A percentile compares a stretch with the other conserved stretches of the same genome.
These are phyloP conservation scores for Digitonthophagus gazella DNA, from an alignment of 2,888 invertebrate genomes.

Conservation along the genomic window DNA sequence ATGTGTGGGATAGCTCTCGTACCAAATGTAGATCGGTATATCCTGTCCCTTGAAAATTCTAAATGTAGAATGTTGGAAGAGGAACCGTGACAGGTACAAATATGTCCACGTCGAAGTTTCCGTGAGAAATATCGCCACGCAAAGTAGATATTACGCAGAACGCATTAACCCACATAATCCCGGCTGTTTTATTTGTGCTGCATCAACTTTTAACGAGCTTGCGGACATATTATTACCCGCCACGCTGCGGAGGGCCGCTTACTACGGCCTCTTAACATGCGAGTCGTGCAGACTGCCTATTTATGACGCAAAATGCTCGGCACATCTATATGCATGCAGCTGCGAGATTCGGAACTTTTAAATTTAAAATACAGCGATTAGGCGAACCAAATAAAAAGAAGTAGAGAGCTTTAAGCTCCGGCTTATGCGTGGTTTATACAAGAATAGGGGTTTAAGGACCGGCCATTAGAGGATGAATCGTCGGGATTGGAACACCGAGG, in stretches of 20 bases:
- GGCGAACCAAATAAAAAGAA: background rate
- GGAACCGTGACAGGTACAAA: background rate
- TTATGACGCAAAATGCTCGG: background rate
- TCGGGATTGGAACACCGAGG: background rate
- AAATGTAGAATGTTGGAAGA: conserved; percentile 4
- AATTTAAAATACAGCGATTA: background rate
- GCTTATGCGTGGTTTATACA: background rate
- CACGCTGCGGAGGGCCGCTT: background rate
- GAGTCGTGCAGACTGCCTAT: background rate
- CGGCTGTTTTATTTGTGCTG: background rate
- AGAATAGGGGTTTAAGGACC: background rate
- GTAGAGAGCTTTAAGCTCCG: background rate
- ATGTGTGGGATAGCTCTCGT: conserved; percentile 96
- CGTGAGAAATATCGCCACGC: background rate
- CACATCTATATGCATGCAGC: background rate
- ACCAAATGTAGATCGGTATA: conserved; percentile 97
- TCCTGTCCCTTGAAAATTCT: conserved; percentile 74
- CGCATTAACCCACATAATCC: background rate
- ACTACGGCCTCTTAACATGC: background rate
- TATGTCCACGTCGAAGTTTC: background rate
- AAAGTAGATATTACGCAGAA: background rate
- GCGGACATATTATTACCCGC: background rate
- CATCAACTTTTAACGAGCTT: background rate
- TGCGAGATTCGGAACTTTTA: background rate
- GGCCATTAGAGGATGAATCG: background rate